Evolutionary conservation across 1,140 invertebrate genomes (phyloP).

Genomic region (Pygmarrhopalites habei): DNA sequence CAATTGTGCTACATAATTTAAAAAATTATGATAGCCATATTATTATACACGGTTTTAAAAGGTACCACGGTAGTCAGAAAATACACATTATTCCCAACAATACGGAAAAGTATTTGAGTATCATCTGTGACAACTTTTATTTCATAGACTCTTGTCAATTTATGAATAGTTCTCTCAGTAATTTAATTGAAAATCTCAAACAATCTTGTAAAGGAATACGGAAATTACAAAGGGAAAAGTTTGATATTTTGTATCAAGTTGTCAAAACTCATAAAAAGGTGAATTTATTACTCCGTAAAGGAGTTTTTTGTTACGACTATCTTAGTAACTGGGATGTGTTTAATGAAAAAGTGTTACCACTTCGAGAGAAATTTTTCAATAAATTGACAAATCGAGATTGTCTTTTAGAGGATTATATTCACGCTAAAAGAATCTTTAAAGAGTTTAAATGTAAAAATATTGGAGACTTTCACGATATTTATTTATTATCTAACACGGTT

Average conservation of each 20-base stretch:
- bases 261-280: neutral
- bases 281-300: neutral
- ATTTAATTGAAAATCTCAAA: conserved; percentile 12
- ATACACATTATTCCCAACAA: conserved; percentile 11
- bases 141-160: conserved; percentile 22
- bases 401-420: conserved; percentile 35
- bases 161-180: neutral
- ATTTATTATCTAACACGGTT: conserved; percentile 34
- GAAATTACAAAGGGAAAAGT: neutral
- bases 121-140: conserved; percentile 11
- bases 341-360: conserved; percentile 35
- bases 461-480: conserved; percentile 41
- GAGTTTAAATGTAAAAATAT: conserved; percentile 39
- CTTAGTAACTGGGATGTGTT: conserved; percentile 19
- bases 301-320: conserved; percentile 6
- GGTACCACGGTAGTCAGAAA: neutral
- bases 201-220: neutral
- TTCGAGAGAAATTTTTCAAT: conserved; percentile 22
- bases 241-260: neutral
- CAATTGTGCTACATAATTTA: conserved; percentile 15
- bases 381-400: neutral
- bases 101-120: conserved; percentile 18
- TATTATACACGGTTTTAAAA: conserved; percentile 14
- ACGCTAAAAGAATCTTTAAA: conserved; percentile 39
- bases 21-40: conserved; percentile 18